Base-by-base conservation (phyloP, 2,888 invertebrate genomes). In the Falcaria lacertinaria region DNA sequence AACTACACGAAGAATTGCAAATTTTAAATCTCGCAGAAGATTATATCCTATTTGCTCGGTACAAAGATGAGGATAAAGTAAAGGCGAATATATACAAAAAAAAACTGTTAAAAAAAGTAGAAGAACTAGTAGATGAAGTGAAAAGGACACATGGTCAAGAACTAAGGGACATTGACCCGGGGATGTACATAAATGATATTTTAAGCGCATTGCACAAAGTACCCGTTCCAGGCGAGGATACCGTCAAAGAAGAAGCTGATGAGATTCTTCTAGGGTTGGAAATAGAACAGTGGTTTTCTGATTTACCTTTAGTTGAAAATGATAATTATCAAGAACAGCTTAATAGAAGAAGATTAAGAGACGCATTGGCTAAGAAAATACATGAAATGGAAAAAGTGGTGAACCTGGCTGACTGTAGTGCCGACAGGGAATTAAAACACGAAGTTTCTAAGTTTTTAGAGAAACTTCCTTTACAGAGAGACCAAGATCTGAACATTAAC, bases 261-360 rank as follows among this genome's bases (percentile, higher is more conserved):
- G 71, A 75, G 50, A 74, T 84, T 39, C 45, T 78, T 14, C 43
- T 85, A 14, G 67, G 64, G 4, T 43, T 66, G 0, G 85, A 84
- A 57, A 62, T 86, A 2, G 77, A 79, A 16, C 64, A 76, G 19
- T 86, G 85, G 85, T 66, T 74, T 48, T 48, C 54, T n/a, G 74
- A 78, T 40, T 51, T 85, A 32, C 78, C 80, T 1, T 25, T 75
- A 14, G 17, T 58, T 13, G 42, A 52, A 46, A 56, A 60, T 19
- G 43, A 64, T 15, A 48, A 61, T 14, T n/a, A 45, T 3, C 25
- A 43, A n/a, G 62, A 68, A 16, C 50, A 54, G 15, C 39, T 69
- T 16, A 60, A 67, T 35, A 69, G 60, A 41, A 65, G 53, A 22
- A 63, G 58, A 39, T 47, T 68, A 19, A 64, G 67, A 52, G 72